Evolutionary conservation across 2,113 vertebrate species (phyloP).

Genomic region (Lepus americanus): DNA sequence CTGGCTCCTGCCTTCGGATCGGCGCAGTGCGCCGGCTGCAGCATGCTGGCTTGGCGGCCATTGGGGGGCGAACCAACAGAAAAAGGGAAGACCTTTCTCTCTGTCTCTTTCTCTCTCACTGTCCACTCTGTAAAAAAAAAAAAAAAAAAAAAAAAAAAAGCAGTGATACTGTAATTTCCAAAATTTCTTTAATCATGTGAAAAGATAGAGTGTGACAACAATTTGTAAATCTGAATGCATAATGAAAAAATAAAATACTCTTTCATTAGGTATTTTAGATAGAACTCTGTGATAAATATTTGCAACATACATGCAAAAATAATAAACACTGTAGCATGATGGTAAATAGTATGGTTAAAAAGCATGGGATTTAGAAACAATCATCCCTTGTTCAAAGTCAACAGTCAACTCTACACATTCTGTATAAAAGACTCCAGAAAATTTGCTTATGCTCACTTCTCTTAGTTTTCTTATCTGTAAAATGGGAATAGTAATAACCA

Average conservation of each 20-base stretch:
- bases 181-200: neutral
- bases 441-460: neutral
- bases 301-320: neutral
- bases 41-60: too few relatives aligned
- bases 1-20: too few relatives aligned
- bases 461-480: neutral
- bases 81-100: too few relatives aligned
- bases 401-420: too few relatives aligned
- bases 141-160: neutral
- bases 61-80: too few relatives aligned
- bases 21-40: too few relatives aligned
- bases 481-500: neutral
- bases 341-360: neutral
- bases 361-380: neutral
- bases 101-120: too few relatives aligned
- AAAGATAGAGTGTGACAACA: neutral
- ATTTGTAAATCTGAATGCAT: neutral
- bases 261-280: constrained; percentile 1
- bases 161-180: neutral
- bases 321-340: neutral
- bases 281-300: neutral
- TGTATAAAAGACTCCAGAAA: neutral
- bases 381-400: neutral
- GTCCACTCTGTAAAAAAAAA: too few relatives aligned
- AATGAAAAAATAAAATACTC: neutral